phyloP scores from a whole-genome alignment of 2,888 invertebrate species.

The Ophraella communa region DNA sequence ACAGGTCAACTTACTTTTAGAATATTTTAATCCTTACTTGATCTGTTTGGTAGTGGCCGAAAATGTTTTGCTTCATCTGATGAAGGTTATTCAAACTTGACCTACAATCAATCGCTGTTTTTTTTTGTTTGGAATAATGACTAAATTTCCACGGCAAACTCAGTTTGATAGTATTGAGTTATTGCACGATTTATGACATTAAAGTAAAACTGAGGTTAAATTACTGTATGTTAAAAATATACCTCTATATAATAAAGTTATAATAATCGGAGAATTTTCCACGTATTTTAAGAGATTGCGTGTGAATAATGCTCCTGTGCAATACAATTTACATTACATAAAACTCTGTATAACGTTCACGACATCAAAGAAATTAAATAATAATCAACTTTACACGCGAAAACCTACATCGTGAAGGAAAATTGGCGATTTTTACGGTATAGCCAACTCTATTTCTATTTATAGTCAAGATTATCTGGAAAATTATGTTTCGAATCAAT shows the following conservation, averaged over 20 bases:
- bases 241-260: slow-evolving; percentile 35
- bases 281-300: slow-evolving; percentile 37
- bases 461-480: neutral
- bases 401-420: slow-evolving; percentile 11
- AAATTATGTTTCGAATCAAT: too few species aligned
- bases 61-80: too few species aligned
- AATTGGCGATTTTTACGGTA: slow-evolving; percentile 14
- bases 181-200: neutral
- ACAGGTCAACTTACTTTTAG: too few species aligned
- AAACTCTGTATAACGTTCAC: slow-evolving; percentile 41
- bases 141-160: slow-evolving; percentile 3
- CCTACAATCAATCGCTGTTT: too few species aligned
- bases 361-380: slow-evolving; percentile 46
- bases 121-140: too few species aligned
- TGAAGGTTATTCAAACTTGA: too few species aligned
- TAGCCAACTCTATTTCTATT: neutral
- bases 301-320: slow-evolving; percentile 35
- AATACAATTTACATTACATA: slow-evolving; percentile 42
- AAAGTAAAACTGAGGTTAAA: neutral
- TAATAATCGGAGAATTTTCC: slow-evolving; percentile 35
- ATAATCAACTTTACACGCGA: slow-evolving; percentile 40
- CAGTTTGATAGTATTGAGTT: neutral
- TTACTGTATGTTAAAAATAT: slow-evolving; percentile 27
- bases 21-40: too few species aligned
- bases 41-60: too few species aligned